phyloP scores from a whole-genome alignment of 2,888 invertebrate genomes.

The Disparrhopalites patrizii region DNA sequence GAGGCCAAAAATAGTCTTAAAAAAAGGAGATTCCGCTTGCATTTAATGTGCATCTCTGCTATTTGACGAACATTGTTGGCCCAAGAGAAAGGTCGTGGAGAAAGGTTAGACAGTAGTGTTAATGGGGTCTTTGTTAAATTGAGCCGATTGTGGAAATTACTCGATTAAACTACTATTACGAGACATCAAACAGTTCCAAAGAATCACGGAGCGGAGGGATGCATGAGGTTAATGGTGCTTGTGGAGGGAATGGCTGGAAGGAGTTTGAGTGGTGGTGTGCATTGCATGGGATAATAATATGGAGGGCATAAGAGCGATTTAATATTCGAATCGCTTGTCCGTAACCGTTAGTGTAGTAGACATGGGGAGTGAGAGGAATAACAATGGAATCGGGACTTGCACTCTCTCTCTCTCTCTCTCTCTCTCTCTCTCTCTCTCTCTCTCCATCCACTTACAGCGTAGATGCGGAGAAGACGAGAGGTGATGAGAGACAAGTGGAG shows the following conservation, averaged over 20 bases:
- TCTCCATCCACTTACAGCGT: no score
- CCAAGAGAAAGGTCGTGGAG: no score
- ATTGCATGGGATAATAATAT: neutral
- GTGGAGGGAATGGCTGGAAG: neutral
- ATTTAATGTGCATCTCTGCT: no score
- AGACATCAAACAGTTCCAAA: neutral
- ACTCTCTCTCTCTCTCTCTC: no score
- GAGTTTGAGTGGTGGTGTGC: neutral
- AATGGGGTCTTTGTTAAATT: constrained; percentile 19
- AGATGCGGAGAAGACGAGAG: no score
- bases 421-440: no score
- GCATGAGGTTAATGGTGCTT: neutral
- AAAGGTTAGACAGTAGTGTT: neutral
- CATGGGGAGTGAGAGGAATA: neutral
- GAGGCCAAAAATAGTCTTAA: no score
- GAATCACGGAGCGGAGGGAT: no score
- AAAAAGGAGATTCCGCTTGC: no score
- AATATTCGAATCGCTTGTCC: neutral
- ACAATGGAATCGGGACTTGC: constrained; percentile 6
- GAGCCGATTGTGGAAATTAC: constrained; percentile 13
- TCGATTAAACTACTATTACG: constrained; percentile 10
- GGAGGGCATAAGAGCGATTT: neutral
- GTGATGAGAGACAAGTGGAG: no score
- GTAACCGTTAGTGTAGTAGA: neutral
- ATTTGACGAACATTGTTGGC: no score